Base-by-base conservation (phyloP, 2,113 vertebrate species). In the Brachypteracias leptosomus region DNA sequence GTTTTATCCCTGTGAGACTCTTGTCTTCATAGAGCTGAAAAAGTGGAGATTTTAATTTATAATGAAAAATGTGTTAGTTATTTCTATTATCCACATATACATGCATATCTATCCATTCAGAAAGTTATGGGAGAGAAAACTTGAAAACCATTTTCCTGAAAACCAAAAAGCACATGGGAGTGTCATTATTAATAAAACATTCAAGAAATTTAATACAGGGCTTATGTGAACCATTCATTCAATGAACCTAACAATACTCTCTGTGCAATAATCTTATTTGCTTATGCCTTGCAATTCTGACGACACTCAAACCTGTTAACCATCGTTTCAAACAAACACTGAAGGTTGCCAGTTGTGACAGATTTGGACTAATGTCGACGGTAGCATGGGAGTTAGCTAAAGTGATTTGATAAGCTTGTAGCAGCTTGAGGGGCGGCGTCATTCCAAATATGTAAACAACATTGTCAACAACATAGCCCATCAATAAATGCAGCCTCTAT, bases 301-400 rank as follows among this genome's bases (percentile, higher is more conserved):
- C 4, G 7, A 88, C 36, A 24, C 86, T 88, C 94, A 85, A 58
- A 92, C 87, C 92, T 61, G 96, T 98, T 97, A 98, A 81, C 97
- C 91, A 68, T 89, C 92, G 96, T 98, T 97, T 95, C 97, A 97
- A 94, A 97, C 96, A 96, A 95, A 93, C 38, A 51, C 91, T 96
- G 97, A 97, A 97, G 95, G 96, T 63, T 98, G 97, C 98, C 98
- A 97, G 95, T 97, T 97, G 96, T 98, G 97, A 98, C 97, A 98
- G 97, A 98, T 98, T 97, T 98, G 97, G 91, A 96, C 97, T 78
- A 91, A 93, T 89, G 96, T 61, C 89, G 97, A 95, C 91, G 95
- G 97, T 85, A 93, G 95, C 97, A 91, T 63, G 51, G 96, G 95
- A 97, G 95, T 97, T 95, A 78, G 89, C 85, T 95, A 96, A 97